A percentile compares a stretch with the other conserved stretches of the same genome.
Evolutionary conservation across 2,888 invertebrate genomes (phyloP).

Genomic region (Mellilla xanthometata): DNA sequence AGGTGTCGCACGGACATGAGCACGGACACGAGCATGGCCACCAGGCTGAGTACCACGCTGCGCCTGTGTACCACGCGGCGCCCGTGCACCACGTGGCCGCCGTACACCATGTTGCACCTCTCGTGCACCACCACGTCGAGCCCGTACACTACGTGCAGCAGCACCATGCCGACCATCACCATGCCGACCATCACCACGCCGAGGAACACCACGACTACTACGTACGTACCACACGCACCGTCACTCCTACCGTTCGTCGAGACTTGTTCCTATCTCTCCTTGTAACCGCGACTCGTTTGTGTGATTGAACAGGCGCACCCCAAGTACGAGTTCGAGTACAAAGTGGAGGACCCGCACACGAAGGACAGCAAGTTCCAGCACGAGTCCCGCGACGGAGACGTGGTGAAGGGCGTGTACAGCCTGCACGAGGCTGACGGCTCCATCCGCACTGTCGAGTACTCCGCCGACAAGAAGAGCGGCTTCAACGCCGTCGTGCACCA

Average conservation of each 20-base stretch:
- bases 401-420: constrained; percentile 81
- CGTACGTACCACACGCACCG: constrained; percentile 36
- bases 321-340: constrained; percentile 79
- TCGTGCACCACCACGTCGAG: constrained; percentile 17
- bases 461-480: constrained; percentile 73
- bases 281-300: no score
- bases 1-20: constrained; percentile 30
- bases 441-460: constrained; percentile 65
- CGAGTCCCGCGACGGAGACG: constrained; percentile 79
- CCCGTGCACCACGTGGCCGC: constrained; percentile 23
- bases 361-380: constrained; percentile 81
- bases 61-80: constrained; percentile 22
- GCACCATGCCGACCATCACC: constrained; percentile 37
- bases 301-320: constrained; percentile 59
- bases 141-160: constrained; percentile 28
- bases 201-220: constrained; percentile 51
- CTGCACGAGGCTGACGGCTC: constrained; percentile 82
- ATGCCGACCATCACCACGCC: constrained; percentile 46
- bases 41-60: constrained; percentile 24
- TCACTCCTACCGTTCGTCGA: no score
- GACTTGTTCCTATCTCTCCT: no score
- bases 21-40: background rate
- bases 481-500: constrained; percentile 77
- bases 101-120: constrained; percentile 19
- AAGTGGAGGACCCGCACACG: constrained; percentile 77